Evolutionary conservation across 2,888 invertebrate species (phyloP).

Genomic region (Baronia brevicornis): DNA sequence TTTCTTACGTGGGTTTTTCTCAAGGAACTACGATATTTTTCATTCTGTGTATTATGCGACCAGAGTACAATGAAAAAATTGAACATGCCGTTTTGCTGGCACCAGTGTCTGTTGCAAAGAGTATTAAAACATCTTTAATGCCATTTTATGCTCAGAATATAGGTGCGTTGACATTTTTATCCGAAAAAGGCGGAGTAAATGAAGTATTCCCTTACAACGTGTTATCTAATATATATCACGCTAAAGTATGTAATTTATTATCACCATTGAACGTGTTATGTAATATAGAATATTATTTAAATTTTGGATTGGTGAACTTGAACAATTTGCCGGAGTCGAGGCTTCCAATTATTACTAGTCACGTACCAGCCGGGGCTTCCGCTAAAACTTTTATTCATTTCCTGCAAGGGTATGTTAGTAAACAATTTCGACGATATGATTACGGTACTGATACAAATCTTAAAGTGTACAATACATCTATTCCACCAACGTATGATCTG

Average conservation of each 20-base stretch:
- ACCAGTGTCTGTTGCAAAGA: constrained; percentile 49
- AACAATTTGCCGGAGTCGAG: constrained; percentile 38
- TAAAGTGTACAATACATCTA: constrained; percentile 30
- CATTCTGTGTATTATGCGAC: constrained; percentile 48
- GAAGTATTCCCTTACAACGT: constrained; percentile 42
- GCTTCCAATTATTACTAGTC: constrained; percentile 49
- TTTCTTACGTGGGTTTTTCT: constrained; percentile 60
- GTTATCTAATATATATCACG: constrained; percentile 36
- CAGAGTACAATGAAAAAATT: constrained; percentile 54
- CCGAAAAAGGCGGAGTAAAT: constrained; percentile 38
- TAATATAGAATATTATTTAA: constrained; percentile 41
- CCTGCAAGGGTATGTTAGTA: constrained; percentile 45
- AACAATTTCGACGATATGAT: constrained; percentile 50
- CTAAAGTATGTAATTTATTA: constrained; percentile 36
- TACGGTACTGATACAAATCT: constrained; percentile 38
- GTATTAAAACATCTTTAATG: constrained; percentile 42
- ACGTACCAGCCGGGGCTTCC: constrained; percentile 53
- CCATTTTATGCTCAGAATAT: constrained; percentile 35
- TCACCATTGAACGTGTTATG: constrained; percentile 40
- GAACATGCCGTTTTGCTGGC: constrained; percentile 52
- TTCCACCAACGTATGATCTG: constrained; percentile 47
- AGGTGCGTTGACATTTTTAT: constrained; percentile 26
- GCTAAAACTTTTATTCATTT: constrained; percentile 50
- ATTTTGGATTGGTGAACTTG: constrained; percentile 43
- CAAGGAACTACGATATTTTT: constrained; percentile 59